A percentile compares a stretch with the other conserved stretches of the same genome.
Evolutionary conservation across 2,797 vertebrate species (phyloP).

Genomic region (Mus minutoides): DNA sequence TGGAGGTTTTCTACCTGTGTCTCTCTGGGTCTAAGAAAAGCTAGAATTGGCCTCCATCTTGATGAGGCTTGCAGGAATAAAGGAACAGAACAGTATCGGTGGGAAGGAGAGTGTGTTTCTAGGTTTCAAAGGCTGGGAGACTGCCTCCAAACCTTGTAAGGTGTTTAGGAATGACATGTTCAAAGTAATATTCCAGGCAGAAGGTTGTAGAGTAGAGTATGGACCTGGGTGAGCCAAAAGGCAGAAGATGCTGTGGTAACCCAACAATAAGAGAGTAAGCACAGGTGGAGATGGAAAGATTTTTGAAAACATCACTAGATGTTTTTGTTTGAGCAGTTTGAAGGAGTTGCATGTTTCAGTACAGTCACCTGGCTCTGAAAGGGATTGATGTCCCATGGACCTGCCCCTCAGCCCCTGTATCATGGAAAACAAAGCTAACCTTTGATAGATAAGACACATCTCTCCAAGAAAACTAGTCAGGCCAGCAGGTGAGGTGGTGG

Average conservation of each 20-base stretch:
- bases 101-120: background rate
- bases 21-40: conserved; percentile 5
- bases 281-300: background rate
- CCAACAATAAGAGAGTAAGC: background rate
- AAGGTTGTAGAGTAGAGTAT: background rate
- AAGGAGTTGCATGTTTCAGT: background rate
- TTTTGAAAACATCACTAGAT: background rate
- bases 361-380: background rate
- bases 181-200: background rate
- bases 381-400: background rate
- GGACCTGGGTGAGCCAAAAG: background rate
- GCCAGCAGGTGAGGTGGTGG: conserved; percentile 65
- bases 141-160: background rate
- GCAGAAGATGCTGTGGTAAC: background rate
- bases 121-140: background rate
- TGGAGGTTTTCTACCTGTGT: background rate
- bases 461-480: conserved; percentile 50
- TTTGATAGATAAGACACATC: conserved; percentile 45
- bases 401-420: background rate
- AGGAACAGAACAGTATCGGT: background rate
- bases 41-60: background rate
- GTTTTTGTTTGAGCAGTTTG: background rate
- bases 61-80: background rate
- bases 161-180: background rate
- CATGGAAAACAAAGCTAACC: background rate